Conservation (phyloP, 2,113 vertebrate species). For the Zeus faber region DNA sequence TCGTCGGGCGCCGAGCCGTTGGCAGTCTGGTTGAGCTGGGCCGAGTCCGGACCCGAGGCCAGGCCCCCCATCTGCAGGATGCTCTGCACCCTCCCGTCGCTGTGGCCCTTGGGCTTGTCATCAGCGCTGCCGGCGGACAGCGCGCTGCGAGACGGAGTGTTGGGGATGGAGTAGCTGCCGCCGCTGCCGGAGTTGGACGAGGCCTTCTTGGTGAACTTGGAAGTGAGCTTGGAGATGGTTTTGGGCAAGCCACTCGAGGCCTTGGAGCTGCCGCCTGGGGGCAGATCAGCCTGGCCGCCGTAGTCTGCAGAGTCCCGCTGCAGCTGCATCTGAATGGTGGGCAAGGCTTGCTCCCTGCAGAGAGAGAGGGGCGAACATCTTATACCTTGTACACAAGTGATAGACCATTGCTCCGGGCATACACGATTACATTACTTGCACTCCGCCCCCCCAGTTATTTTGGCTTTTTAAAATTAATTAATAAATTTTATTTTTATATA, state of each 20-base stretch:
- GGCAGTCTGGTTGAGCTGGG: constrained; percentile 68
- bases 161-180: constrained; percentile 89
- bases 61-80: constrained; percentile 83
- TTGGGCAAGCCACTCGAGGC: constrained; percentile 90
- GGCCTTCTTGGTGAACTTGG: constrained; percentile 94
- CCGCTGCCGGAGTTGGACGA: constrained; percentile 81
- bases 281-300: constrained; percentile 79
- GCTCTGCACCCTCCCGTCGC: constrained; percentile 82
- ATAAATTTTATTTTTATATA: too few relatives aligned
- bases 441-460: too few relatives aligned
- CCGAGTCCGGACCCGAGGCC: constrained; percentile 74
- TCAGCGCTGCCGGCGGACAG: constrained; percentile 78
- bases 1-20: constrained; percentile 87
- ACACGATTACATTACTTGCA: too few relatives aligned
- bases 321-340: constrained; percentile 95
- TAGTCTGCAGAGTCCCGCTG: constrained; percentile 89
- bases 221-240: constrained; percentile 96
- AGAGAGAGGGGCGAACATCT: neutral
- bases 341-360: constrained; percentile 89
- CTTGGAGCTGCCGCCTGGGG: constrained; percentile 85
- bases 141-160: constrained; percentile 86
- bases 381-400: too few relatives aligned
- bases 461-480: too few relatives aligned
- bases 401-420: too few relatives aligned
- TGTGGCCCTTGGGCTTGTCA: constrained; percentile 83